Conservation (phyloP, 2,888 invertebrate species). For the Perdita meconis region DNA sequence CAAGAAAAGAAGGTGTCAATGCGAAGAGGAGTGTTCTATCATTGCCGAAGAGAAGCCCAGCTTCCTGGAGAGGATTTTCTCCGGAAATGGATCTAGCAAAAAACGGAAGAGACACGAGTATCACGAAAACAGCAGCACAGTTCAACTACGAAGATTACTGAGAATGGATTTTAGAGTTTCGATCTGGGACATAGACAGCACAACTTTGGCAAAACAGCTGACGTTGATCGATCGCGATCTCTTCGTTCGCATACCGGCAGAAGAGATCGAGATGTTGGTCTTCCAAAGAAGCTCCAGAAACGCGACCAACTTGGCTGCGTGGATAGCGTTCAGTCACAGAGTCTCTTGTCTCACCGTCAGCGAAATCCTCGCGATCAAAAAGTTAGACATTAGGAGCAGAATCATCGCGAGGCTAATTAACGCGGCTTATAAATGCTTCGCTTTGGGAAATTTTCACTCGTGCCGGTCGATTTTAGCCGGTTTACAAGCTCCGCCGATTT, state of each 20-base stretch:
- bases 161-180: constrained; percentile 83
- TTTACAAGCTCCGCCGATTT: constrained; percentile 85
- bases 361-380: constrained; percentile 83
- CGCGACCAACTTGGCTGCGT: constrained; percentile 85
- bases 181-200: constrained; percentile 86
- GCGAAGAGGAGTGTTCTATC: constrained; percentile 35
- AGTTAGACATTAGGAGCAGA: constrained; percentile 84
- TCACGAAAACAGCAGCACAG: constrained; percentile 41
- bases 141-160: constrained; percentile 82
- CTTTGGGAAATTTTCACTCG: constrained; percentile 85
- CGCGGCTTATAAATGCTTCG: constrained; percentile 85
- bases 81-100: constrained; percentile 56
- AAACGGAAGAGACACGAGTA: constrained; percentile 32
- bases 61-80: constrained; percentile 73
- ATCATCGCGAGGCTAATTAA: constrained; percentile 86
- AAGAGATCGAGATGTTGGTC: constrained; percentile 84
- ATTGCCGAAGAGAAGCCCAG: constrained; percentile 62
- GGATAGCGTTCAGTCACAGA: constrained; percentile 86
- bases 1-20: constrained; percentile 49
- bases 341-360: constrained; percentile 85
- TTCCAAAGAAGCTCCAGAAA: constrained; percentile 84
- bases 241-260: constrained; percentile 84
- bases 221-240: constrained; percentile 86
- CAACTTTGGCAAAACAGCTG: constrained; percentile 85
- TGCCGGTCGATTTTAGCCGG: constrained; percentile 85